Evolutionary conservation across 2,888 invertebrate genomes (phyloP).

Genomic region (Atethmia centrago): DNA sequence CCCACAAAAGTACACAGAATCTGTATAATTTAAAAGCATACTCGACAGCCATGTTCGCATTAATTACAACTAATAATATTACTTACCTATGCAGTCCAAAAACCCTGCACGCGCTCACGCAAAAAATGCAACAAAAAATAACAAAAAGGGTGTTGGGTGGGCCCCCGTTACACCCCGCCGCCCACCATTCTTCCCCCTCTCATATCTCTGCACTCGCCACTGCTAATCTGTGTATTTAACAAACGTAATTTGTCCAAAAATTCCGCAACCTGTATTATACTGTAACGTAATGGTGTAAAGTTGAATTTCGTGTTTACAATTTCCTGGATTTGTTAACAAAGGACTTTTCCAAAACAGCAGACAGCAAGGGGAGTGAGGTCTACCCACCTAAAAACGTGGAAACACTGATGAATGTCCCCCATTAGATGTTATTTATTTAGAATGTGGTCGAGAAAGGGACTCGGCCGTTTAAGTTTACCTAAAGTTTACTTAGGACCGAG

Average conservation of each 20-base stretch:
- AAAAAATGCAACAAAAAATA: constrained; percentile 89
- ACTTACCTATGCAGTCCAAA: constrained; percentile 77
- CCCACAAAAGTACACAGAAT: not conserved
- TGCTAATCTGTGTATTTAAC: constrained; percentile 86
- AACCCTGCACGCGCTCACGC: constrained; percentile 80
- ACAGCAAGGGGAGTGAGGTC: constrained; percentile 86
- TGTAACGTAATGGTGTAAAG: constrained; percentile 62
- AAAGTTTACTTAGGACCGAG: constrained; percentile 90
- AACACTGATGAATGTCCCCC: constrained; percentile 91
- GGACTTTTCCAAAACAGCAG: constrained; percentile 83
- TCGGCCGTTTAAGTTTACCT: constrained; percentile 87
- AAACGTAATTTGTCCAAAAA: constrained; percentile 82
- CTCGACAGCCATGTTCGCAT: constrained; percentile 28
- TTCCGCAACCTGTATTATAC: constrained; percentile 63
- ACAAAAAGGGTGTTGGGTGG: constrained; percentile 84
- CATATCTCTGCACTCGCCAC: constrained; percentile 88
- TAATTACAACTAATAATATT: constrained; percentile 66
- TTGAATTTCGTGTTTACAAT: constrained; percentile 59
- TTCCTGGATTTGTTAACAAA: constrained; percentile 74
- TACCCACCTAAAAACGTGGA: constrained; percentile 89
- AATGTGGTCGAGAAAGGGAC: constrained; percentile 90
- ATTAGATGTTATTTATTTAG: constrained; percentile 91
- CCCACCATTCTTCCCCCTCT: constrained; percentile 78
- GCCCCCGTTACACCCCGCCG: constrained; percentile 76
- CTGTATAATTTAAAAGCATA: constrained; percentile 36